Evolutionary conservation across 2,113 vertebrate genomes (phyloP), one percentile per base, ranked within the genome.

Genomic region (Apteryx owenii): DNA sequence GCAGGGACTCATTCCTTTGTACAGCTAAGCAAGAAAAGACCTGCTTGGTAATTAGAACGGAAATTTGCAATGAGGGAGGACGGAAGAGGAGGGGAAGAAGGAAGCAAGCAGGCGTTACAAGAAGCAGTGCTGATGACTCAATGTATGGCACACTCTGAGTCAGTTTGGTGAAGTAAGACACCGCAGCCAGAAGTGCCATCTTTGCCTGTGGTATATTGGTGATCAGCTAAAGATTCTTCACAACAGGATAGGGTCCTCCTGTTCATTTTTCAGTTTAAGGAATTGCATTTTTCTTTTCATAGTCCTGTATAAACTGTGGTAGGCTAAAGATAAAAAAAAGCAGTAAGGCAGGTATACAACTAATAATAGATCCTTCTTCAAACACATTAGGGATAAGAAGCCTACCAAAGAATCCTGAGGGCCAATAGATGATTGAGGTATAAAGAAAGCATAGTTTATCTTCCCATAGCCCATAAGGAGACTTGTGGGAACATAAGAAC

Each of bases 21-120:
- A 56, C 23, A 81, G 61, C 33, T 66, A 72, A 76, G 66, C 91
- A 97, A 81, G 95, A 88, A 56, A 89, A 61, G 62, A 79, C 89
- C 26, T 95, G 96, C 31, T 71, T 54, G 33, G 22, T 80, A 77
- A 42, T 88, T 15, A 48, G 29, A 79, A 10, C 3, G 1, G 31
- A 77, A 90, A 44, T 71, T 69, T 90, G 50, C 54, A 70, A n/a
- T 58, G 62, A 83, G 75, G 61, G 54, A 94, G 53, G 60, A 53
- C 40, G 33, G 42, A 77, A 77, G 87, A 85, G 29, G 77, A 85
- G 19, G 40, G 64, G 46, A 62, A 68, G 64, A 62, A 75, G 23
- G 70, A 68, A 70, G 86, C 48, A 86, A 82, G 79, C 68, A 78
- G 79, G 69, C 66, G 6, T 5, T 95, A 88, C 77, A 94, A 93